Conservation (phyloP, 2,888 invertebrate genomes). For the Drosophila histrio region DNA sequence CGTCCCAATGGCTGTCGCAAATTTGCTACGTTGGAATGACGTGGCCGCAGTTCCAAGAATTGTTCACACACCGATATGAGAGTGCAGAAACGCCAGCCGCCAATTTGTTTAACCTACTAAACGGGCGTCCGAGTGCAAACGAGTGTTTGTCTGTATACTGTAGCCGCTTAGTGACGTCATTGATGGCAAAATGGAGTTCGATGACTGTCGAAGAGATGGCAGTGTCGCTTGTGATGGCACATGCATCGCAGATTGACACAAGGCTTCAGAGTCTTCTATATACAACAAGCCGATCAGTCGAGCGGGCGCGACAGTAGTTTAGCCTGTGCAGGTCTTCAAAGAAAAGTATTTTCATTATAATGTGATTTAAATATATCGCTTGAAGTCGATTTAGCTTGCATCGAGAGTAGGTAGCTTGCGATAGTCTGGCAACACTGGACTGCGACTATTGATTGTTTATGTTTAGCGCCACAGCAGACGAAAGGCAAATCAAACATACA, state of each 20-base stretch:
- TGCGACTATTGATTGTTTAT: too few species aligned
- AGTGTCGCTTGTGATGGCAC: slow-evolving; percentile 12
- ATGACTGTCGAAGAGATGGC: slow-evolving; percentile 7
- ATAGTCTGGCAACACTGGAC: too few species aligned
- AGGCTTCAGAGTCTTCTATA: background rate
- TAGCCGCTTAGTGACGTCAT: slow-evolving; percentile 9
- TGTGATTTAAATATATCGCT: too few species aligned
- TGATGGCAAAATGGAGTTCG: slow-evolving; percentile 11
- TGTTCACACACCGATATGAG: slow-evolving; percentile 3
- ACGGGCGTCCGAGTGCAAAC: background rate
- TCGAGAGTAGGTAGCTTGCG: too few species aligned
- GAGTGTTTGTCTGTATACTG: slow-evolving; percentile 9
- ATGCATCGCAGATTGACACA: background rate
- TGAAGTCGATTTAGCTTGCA: too few species aligned
- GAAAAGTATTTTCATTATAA: too few species aligned
- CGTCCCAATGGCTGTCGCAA: too few species aligned
- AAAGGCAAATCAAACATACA: too few species aligned
- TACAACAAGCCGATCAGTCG: background rate
- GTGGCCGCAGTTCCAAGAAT: slow-evolving; percentile 6
- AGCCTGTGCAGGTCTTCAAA: too few species aligned
- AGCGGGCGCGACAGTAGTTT: too few species aligned
- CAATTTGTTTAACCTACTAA: background rate
- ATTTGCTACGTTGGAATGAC: background rate
- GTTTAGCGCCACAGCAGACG: too few species aligned
- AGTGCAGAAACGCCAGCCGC: background rate